These are phyloP conservation scores for Sardinella longiceps DNA, from an alignment of 2,797 vertebrate species.

Conservation along the genomic window DNA sequence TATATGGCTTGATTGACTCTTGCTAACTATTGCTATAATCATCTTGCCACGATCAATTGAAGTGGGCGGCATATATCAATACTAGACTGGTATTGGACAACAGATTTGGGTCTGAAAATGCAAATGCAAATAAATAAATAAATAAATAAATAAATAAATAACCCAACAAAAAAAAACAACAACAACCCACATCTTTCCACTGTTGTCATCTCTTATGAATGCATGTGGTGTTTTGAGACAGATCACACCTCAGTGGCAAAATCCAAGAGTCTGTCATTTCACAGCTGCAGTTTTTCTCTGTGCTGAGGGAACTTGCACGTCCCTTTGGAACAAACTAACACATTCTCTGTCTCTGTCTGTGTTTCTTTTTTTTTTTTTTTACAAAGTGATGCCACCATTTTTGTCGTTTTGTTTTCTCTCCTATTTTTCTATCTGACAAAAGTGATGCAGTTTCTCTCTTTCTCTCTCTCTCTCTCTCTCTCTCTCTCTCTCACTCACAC, in stretches of 20 bases:
- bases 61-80: not conserved
- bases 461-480: not conserved
- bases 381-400: not conserved
- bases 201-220: not conserved
- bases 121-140: no score
- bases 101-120: not conserved
- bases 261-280: not conserved
- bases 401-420: not conserved
- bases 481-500: not conserved
- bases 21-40: no score
- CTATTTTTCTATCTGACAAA: constrained; percentile 11
- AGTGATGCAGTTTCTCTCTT: not conserved
- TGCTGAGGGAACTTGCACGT: not conserved
- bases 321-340: not conserved
- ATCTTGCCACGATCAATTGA: not conserved
- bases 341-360: not conserved
- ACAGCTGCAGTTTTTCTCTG: not conserved
- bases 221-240: not conserved
- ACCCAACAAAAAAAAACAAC: no score
- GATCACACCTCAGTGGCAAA: not conserved
- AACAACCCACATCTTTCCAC: not conserved
- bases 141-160: no score
- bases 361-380: not conserved
- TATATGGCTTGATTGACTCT: no score
- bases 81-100: not conserved